Evolutionary conservation across 2,113 vertebrate species (phyloP).

Genomic region (Chamaea fasciata): DNA sequence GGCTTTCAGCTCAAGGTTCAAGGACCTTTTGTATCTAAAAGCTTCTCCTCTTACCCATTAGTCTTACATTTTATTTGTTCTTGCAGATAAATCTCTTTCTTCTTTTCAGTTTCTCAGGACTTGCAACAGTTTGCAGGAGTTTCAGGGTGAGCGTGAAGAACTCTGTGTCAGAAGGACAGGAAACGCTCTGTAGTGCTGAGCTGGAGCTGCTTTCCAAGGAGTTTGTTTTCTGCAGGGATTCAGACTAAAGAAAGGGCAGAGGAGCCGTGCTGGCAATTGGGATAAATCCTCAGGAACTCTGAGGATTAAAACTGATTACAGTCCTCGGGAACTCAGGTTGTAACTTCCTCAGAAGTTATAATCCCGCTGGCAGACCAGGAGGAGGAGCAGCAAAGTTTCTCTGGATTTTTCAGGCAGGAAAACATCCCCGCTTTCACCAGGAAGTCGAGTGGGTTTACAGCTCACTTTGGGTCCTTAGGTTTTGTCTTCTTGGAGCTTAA

Average conservation of each 20-base stretch:
- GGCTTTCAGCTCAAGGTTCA: not conserved
- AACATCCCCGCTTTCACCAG: not conserved
- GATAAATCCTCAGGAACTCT: not conserved
- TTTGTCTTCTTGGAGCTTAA: not conserved
- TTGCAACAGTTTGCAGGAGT: not conserved
- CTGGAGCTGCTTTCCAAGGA: not conserved
- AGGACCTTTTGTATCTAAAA: not conserved
- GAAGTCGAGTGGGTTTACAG: not conserved
- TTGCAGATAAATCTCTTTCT: not conserved
- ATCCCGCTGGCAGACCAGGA: accelerated
- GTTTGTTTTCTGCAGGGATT: not conserved
- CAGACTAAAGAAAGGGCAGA: not conserved
- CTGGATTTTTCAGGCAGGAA: not conserved
- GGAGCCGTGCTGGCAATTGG: not conserved
- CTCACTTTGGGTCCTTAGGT: not conserved
- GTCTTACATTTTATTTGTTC: not conserved
- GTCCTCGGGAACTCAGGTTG: not conserved
- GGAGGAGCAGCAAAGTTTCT: not conserved
- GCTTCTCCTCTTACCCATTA: not conserved
- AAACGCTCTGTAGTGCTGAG: not conserved
- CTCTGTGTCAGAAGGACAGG: not conserved
- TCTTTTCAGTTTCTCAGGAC: not conserved
- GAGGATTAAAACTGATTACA: not conserved
- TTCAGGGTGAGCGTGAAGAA: not conserved
- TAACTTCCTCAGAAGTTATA: not conserved